A percentile compares a stretch with the other conserved stretches of the same genome.
Evolutionary conservation across 2,888 invertebrate species (phyloP).

Genomic region (Agrotis exclamationis): DNA sequence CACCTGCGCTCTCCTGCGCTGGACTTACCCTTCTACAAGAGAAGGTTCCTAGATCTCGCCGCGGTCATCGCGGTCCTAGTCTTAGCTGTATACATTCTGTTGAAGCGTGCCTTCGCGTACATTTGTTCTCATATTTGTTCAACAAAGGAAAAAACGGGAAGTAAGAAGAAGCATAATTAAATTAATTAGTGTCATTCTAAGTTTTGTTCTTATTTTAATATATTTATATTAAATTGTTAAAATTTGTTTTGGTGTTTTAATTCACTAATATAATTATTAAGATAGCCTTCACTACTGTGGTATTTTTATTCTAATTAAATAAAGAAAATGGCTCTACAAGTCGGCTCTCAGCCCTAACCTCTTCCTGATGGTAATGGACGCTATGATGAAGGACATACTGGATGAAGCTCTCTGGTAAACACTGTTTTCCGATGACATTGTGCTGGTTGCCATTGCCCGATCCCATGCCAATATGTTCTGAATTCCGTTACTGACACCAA

Average conservation of each 20-base stretch:
- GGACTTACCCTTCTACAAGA: slow-evolving; percentile 65
- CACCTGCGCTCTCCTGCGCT: slow-evolving; percentile 75
- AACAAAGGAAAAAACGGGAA: slow-evolving; percentile 21
- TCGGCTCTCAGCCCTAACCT: too few species aligned
- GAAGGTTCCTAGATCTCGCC: slow-evolving; percentile 71
- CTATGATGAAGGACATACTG: too few species aligned
- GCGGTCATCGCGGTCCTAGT: slow-evolving; percentile 28
- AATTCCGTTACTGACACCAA: too few species aligned
- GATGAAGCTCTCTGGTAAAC: too few species aligned
- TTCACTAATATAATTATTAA: too few species aligned
- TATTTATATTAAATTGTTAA: slow-evolving; percentile 19
- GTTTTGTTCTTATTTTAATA: neutral
- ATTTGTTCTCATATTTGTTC: slow-evolving; percentile 29
- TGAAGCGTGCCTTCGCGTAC: slow-evolving; percentile 13
- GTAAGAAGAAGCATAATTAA: slow-evolving; percentile 42
- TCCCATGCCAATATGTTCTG: too few species aligned
- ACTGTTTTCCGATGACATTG: too few species aligned
- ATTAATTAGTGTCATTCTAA: neutral
- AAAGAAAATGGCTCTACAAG: too few species aligned
- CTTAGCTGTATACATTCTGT: slow-evolving; percentile 11
- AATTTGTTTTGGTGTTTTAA: neutral
- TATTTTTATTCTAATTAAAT: too few species aligned
- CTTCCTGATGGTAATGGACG: too few species aligned
- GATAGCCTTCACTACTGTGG: too few species aligned
- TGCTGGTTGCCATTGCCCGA: too few species aligned